These are phyloP conservation scores for Strigamia crassipes DNA, from an alignment of 2,888 invertebrate genomes.

Conservation along the genomic window DNA sequence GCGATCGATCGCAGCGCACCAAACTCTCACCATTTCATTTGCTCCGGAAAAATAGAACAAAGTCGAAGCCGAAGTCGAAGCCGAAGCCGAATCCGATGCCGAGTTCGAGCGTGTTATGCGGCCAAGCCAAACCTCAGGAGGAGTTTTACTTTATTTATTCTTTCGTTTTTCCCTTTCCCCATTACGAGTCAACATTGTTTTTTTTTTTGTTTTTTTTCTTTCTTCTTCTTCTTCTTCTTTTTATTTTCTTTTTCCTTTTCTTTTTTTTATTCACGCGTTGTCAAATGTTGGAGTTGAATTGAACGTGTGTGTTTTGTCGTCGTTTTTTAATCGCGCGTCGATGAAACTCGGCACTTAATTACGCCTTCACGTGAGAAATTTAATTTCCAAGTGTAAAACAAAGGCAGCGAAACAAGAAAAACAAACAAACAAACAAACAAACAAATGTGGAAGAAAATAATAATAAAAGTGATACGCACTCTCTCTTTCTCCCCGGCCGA, in stretches of 20 bases:
- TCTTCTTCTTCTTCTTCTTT: too few relatives aligned
- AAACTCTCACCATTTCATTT: not conserved
- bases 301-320: not conserved
- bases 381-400: conserved; percentile 16
- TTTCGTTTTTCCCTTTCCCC: too few relatives aligned
- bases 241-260: too few relatives aligned
- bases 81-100: not conserved
- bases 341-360: conserved; percentile 10
- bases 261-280: too few relatives aligned
- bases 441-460: not conserved
- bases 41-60: not conserved
- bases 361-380: not conserved
- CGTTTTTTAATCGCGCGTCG: conserved; percentile 5
- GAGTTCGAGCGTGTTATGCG: not conserved
- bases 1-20: not conserved
- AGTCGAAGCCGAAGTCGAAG: not conserved
- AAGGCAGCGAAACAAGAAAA: not conserved
- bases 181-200: not conserved
- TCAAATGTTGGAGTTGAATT: not conserved
- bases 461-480: not conserved
- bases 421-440: not conserved
- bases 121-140: not conserved
- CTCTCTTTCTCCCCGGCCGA: too few relatives aligned
- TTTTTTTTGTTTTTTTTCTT: not conserved
- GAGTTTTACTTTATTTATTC: not conserved